Conservation (phyloP, 1,140 invertebrate species). For the Heterodera carotae region DNA sequence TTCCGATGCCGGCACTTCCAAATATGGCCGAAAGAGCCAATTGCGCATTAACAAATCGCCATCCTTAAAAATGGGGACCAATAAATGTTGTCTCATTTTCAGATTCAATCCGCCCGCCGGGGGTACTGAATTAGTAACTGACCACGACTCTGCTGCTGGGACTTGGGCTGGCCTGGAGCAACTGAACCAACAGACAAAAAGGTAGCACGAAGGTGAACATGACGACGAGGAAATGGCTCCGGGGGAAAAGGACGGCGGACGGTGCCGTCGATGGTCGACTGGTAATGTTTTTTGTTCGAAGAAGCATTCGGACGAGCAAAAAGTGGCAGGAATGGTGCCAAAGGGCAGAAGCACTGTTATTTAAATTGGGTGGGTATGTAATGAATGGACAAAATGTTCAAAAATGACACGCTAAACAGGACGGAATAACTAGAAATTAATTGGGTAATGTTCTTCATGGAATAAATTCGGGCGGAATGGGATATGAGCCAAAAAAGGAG, state of each 20-base stretch:
- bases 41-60: slow-evolving; percentile 25
- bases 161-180: neutral
- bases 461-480: neutral
- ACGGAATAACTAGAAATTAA: neutral
- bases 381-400: neutral
- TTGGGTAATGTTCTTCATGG: neutral
- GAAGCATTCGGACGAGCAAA: neutral
- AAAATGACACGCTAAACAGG: neutral
- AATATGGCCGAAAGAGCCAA: slow-evolving; percentile 17
- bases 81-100: neutral
- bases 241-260: neutral
- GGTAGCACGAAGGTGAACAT: neutral
- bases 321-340: neutral
- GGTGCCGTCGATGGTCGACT: too few relatives aligned
- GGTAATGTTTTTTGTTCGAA: too few relatives aligned
- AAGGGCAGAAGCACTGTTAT: neutral
- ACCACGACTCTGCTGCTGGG: slow-evolving; percentile 29
- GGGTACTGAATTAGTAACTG: neutral
- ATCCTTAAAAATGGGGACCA: too few relatives aligned
- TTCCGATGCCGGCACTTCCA: slow-evolving; percentile 6
- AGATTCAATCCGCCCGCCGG: too few relatives aligned
- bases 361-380: too few relatives aligned
- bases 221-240: neutral
- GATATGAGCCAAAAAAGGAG: neutral
- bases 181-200: neutral